Conservation (phyloP, 2,797 vertebrate genomes). For the Macrochelys suwanniensis region DNA sequence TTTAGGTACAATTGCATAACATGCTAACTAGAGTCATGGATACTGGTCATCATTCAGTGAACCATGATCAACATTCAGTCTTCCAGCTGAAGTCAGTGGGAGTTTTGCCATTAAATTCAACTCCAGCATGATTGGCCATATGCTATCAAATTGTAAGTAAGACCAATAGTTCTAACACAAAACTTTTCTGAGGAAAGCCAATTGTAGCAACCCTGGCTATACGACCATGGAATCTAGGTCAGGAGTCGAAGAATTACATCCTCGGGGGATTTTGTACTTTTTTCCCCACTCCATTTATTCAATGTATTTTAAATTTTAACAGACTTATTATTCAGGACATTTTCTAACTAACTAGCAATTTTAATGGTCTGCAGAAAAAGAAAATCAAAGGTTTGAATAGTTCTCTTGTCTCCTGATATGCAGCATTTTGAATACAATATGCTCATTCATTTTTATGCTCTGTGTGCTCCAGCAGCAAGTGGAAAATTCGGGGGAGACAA, state of each 20-base stretch:
- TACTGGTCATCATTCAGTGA: background rate
- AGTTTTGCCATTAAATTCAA: background rate
- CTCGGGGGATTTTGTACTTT: background rate
- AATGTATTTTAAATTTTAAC: background rate
- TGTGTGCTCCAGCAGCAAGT: background rate
- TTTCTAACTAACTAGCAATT: background rate
- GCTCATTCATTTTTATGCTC: background rate
- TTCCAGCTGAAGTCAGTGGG: background rate
- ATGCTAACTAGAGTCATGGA: background rate
- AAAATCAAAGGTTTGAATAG: background rate
- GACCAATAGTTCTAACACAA: background rate
- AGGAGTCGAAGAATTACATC: background rate
- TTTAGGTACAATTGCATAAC: background rate
- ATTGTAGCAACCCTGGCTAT: background rate
- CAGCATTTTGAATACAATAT: background rate
- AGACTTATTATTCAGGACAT: background rate
- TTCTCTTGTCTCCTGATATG: background rate
- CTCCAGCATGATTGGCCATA: background rate
- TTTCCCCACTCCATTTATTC: background rate
- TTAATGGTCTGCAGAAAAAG: background rate
- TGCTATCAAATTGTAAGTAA: background rate
- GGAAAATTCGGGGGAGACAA: background rate
- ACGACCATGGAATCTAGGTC: background rate
- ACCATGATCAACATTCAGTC: background rate
- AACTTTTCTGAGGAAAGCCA: background rate